Base-by-base conservation (phyloP, 2,888 invertebrate genomes). In the Tetheella fluctuosa region DNA sequence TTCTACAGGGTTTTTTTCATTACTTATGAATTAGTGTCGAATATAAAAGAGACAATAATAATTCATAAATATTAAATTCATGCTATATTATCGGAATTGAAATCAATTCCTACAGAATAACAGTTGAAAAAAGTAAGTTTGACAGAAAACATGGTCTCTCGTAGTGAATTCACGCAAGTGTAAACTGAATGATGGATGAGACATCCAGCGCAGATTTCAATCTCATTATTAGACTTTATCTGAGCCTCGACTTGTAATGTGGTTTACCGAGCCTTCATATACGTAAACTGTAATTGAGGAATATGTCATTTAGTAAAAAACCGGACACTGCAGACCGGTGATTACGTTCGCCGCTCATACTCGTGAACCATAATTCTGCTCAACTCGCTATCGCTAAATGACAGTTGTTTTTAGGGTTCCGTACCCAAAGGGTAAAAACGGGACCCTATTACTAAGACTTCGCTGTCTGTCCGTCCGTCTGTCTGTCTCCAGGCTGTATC, bases 241-340 rank as follows among this genome's bases (percentile, higher is more conserved):
- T 48, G 17, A 48, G 20, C 48, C 42, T 15, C 42, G 42, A 6
- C 3, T 10, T 10, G 17, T 56, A 66, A 67, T 70, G 68, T 65
- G 65, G 60, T 65, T 63, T 64, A 71, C 64, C 67, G 64, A 57
- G 61, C 61, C 59, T 67, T 69, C 48, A 8, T 68, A 65, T 64
- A 66, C 61, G 68, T 65, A 67, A 64, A 71, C 67, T 66, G 65
- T 68, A 62, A 73, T 71, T 67, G 64, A 62, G 73, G 71, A 81
- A 82, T 84, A 73, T 86, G 82, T 86, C 84, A 83, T 83, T 84
- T 76, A 79, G 70, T 72, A 79, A 73, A 79, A 84, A 80, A 76
- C 74, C 73, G 79, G 68, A 64, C 68, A 13, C 77, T 62, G 64
- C 70, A 65, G 68, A 53, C 68, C 70, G 70, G 74, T 84, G 78